Evolutionary conservation across 2,888 invertebrate genomes (phyloP), one percentile per base, ranked within the genome.

Genomic region (Galerucella pusilla): DNA sequence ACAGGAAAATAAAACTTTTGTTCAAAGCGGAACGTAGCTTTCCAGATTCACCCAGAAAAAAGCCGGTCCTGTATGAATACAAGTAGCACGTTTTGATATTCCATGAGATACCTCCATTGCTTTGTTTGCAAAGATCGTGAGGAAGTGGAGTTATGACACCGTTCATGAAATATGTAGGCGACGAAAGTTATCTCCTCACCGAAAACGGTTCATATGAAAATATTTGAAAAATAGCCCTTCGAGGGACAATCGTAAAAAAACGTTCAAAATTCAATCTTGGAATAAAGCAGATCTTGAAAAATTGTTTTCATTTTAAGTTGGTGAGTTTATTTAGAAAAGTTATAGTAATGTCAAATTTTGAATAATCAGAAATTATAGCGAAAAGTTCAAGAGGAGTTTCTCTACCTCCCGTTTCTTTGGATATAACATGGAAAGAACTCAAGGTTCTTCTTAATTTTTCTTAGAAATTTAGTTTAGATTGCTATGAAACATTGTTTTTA

Each of bases 111-210:
- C 20, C 25, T 45, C 46, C 68, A 54, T 63, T 73, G 71, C 57
- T 81, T 80, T 81, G 80, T 81, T 81, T 81, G 80, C 68, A 64
- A 76, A 77, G 79, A 77, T 79, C 76, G 80, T 81, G 80, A 81
- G 81, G 79, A 78, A 80, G 80, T 81, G 81, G 81, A 79, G 78
- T 82, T 82, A 81, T 82, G 81, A 81, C 83, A 81, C 82, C 82
- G 77, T 80, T 79, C 80, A 78, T 83, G 82, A 82, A 82, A 83
- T 83, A 83, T 82, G 81, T 81, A 81, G 76, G 81, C 79, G 77
- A 73, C 79, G 75, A 77, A 81, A 79, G 79, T 80, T 81, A 80
- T 80, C 79, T 77, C 73, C 20, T 16, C 64, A 11, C 28, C 64
- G 63, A 35, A 49, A 77, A 61, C 75, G 69, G 75, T 75, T 78